phyloP scores from a whole-genome alignment of 2,888 invertebrate species.

The Acrobasis repandana region DNA sequence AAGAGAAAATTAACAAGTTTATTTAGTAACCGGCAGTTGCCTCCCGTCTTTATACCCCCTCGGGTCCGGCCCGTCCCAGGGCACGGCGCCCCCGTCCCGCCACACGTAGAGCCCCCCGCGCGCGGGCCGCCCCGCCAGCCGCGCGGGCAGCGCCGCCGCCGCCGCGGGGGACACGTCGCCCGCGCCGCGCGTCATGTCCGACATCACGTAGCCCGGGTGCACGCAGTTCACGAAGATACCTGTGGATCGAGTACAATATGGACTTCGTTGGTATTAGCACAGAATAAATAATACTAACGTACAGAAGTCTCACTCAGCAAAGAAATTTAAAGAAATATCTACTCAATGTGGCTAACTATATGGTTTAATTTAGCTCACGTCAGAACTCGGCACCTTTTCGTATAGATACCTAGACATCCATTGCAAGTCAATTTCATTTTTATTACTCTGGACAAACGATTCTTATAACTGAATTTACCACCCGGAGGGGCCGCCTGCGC shows the following conservation, averaged over 20 bases:
- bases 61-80: conserved; percentile 71
- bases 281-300: too few relatives aligned
- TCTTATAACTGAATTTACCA: too few relatives aligned
- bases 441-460: too few relatives aligned
- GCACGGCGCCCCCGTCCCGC: conserved; percentile 57
- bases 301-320: too few relatives aligned
- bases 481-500: too few relatives aligned
- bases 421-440: too few relatives aligned
- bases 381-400: too few relatives aligned
- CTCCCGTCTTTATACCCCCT: conserved; percentile 62
- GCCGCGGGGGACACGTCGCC: conserved; percentile 55
- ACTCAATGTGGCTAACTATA: too few relatives aligned
- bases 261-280: too few relatives aligned
- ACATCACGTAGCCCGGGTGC: conserved; percentile 72
- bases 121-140: conserved; percentile 44
- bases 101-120: conserved; percentile 59
- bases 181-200: conserved; percentile 69
- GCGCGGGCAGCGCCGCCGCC: conserved; percentile 49
- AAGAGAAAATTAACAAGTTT: conserved; percentile 7
- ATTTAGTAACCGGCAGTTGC: conserved; percentile 25
- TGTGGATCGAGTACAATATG: conserved; percentile 36
- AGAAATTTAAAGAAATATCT: too few relatives aligned
- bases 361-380: too few relatives aligned
- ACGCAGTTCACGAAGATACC: conserved; percentile 66
- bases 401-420: too few relatives aligned